These are phyloP conservation scores for Pteronotus mesoamericanus DNA, from an alignment of 2,797 vertebrate species.

Conservation along the genomic window DNA sequence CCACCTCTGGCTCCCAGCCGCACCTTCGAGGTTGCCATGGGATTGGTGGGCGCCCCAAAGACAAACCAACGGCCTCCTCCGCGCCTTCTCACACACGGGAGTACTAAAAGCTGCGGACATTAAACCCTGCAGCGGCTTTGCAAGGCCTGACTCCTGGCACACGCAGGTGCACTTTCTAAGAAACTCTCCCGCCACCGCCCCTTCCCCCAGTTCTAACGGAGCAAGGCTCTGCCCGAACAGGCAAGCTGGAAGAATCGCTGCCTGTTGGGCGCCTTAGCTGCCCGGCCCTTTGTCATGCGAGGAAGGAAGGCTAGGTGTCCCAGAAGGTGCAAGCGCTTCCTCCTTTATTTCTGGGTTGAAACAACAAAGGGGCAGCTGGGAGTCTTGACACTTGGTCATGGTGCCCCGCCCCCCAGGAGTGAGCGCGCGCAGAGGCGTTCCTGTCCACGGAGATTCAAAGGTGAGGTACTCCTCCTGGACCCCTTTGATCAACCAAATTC, in stretches of 20 bases:
- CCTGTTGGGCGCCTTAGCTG: neutral
- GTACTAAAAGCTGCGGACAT: neutral
- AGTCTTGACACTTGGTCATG: neutral
- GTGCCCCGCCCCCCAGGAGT: neutral
- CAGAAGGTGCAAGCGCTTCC: neutral
- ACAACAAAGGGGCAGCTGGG: fast-evolving
- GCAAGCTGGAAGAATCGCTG: slow-evolving; percentile 47
- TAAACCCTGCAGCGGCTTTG: neutral
- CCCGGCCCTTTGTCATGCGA: neutral
- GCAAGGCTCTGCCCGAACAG: slow-evolving; percentile 27
- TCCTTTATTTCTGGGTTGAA: neutral
- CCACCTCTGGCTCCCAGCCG: slow-evolving; percentile 47
- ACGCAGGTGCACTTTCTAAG: slow-evolving; percentile 66
- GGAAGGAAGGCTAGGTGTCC: neutral
- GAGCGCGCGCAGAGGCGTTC: neutral
- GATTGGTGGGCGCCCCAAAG: slow-evolving; percentile 68
- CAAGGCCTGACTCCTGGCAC: slow-evolving; percentile 67
- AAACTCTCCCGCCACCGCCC: neutral
- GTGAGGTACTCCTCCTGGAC: neutral
- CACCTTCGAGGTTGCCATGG: slow-evolving; percentile 44
- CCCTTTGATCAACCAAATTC: neutral
- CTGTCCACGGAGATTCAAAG: neutral
- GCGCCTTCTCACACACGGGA: neutral
- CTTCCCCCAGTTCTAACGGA: slow-evolving; percentile 50
- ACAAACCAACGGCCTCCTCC: slow-evolving; percentile 65